Evolutionary conservation across 2,797 vertebrate species (phyloP), one percentile per base, ranked within the genome.

Genomic region (Mormyrops boulengeri): DNA sequence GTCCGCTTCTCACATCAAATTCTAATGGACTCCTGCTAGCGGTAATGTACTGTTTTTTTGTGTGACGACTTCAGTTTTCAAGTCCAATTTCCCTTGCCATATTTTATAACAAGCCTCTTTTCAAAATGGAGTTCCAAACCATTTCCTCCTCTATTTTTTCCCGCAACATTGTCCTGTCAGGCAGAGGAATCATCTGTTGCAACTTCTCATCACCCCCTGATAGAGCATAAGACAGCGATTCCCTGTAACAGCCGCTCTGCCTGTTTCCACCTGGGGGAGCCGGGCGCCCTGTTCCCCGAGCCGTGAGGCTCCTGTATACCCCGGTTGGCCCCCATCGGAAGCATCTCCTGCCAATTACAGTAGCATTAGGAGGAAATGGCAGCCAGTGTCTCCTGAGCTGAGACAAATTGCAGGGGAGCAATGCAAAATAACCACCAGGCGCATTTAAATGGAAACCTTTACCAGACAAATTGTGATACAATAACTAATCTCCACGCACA

Each of bases 381-480:
- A 94, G 94, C 93, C 94, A 91, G 92, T 95, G 95, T 95, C 92
- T 94, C 92, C 94, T 94, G 94, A 96, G 95, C 95, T 94, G 94
- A 94, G 92, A 90, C 93, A 96, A 96, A 97, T 96, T 96, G 96
- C 96, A 96, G 96, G 95, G 95, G 93, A 93, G 94, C 95, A 94
- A 96, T 96, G 96, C 96, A 95, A 95, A 96, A 95, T 96, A 96
- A 96, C 95, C 95, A 95, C 94, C 91, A 93, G 94, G 94, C 93
- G 95, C 96, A 96, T 96, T 97, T 97, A 96, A 97, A 97, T 95
- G 96, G 95, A 96, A 96, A 96, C 95, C 95, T 97, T 97, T 97
- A 97, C 96, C 95, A 96, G 96, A 97, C 95, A 94, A 93, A 96
- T 96, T 94, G 95, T 95, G 95, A 95, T 93, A 95, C 93, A 94